Conservation (phyloP, 2,888 invertebrate species). For the Lampropteryx suffumata region DNA sequence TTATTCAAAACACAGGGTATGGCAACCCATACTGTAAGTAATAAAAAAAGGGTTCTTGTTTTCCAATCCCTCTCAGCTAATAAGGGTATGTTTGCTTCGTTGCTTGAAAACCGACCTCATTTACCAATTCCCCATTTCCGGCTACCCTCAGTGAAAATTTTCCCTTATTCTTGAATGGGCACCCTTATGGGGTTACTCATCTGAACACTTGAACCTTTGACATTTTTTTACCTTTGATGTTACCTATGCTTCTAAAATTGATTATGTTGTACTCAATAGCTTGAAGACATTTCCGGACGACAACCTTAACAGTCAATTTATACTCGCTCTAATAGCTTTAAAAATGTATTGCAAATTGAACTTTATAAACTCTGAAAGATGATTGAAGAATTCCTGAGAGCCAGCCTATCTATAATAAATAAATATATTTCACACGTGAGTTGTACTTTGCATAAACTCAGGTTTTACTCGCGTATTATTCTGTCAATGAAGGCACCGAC, state of each 20-base stretch:
- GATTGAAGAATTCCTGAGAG: too few relatives aligned
- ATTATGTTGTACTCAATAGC: not conserved
- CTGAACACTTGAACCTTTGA: slow-evolving; percentile 2
- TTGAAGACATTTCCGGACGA: too few relatives aligned
- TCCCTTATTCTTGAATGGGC: slow-evolving; percentile 10
- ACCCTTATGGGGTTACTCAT: slow-evolving; percentile 3
- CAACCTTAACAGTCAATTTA: too few relatives aligned
- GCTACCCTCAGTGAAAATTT: slow-evolving; percentile 16
- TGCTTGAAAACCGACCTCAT: slow-evolving; percentile 34
- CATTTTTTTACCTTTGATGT: slow-evolving; percentile 12
- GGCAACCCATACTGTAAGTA: slow-evolving; percentile 5
- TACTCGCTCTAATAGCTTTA: too few relatives aligned
- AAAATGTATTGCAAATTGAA: too few relatives aligned
- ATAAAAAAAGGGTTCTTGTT: slow-evolving; percentile 47
- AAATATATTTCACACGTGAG: too few relatives aligned
- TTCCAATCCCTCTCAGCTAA: slow-evolving; percentile 50
- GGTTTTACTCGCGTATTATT: too few relatives aligned
- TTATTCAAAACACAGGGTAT: not conserved
- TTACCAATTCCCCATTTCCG: slow-evolving; percentile 32
- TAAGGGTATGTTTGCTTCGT: slow-evolving; percentile 45
- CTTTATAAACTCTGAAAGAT: too few relatives aligned
- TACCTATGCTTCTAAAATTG: not conserved
- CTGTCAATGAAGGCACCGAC: too few relatives aligned
- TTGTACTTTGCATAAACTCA: too few relatives aligned
- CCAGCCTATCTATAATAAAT: too few relatives aligned